Evolutionary conservation across 2,888 invertebrate species (phyloP), one percentile per base, ranked within the genome.

Genomic region (Drosophila kuntzei): DNA sequence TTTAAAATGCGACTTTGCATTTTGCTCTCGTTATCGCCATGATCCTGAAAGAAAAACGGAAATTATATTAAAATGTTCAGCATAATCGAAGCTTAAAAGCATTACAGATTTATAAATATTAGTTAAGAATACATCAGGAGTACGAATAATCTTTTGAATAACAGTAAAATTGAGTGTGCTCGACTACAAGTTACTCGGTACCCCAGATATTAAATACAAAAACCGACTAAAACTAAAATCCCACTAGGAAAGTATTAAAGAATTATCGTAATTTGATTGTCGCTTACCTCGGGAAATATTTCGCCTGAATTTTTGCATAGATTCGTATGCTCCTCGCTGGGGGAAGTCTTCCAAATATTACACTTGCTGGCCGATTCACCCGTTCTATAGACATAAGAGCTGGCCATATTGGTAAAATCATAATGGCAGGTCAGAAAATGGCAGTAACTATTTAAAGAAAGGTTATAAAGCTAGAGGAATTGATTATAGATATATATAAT

Each of bases 381-480:
- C 0, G 6, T 0, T 37, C 54, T 34, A 32, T 85, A 88, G 0
- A 80, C 6, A 44, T 44, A 72, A 4, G 69, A 44, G 0, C 25
- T 14, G 0, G n/a, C 49, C 1, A 70, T 0, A 27, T 80, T 79
- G 22, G 29, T 67, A 6, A 61, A 74, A 27, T 85, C 87, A 20
- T 83, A 88, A 39, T 76, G 67, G 5, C 84, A 85, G 14, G 89
- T 88, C 11, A 86, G 0, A 50, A 80, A 84, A 22, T 72, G 54
- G 14, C 79, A 84, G 12, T 18, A 62, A 0, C 87, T 87, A 32
- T 3, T 6, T 4, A 12, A 47, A 7, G n/a, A 16, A 11, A 12
- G 2, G 1, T 29, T 22, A 22, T 37, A 18, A 8, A 34, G 8
- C n/a, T n/a, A 2, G 8, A 11, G 7, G 4, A n/a, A 8, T 11